phyloP scores from a whole-genome alignment of 2,797 vertebrate genomes.

The Sebastolobus alascanus region DNA sequence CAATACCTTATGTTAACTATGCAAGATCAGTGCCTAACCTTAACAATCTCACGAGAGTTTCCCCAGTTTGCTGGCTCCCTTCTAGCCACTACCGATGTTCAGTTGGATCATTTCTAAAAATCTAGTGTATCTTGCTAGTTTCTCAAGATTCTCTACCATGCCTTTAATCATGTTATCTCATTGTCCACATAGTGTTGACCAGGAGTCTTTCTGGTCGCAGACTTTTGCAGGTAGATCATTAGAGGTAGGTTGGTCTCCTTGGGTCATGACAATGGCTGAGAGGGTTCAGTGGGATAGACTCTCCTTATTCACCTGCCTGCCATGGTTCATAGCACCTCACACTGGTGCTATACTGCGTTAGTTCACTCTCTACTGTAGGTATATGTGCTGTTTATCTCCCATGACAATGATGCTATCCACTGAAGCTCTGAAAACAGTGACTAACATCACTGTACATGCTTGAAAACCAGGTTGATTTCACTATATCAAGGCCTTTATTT shows the following conservation, averaged over 20 bases:
- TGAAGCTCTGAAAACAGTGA: conserved; percentile 3
- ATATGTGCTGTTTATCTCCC: conserved; percentile 12
- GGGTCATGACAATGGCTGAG: too few species aligned
- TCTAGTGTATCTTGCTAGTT: too few species aligned
- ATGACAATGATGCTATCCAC: not conserved
- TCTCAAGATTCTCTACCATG: too few species aligned
- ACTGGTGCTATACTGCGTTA: conserved; percentile 2
- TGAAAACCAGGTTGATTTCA: not conserved
- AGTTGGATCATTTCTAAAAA: too few species aligned
- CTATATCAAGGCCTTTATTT: conserved; percentile 26
- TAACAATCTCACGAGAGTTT: too few species aligned
- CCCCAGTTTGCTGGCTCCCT: too few species aligned
- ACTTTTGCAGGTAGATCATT: conserved; percentile 12
- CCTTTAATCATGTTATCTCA: not conserved
- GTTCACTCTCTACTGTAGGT: not conserved
- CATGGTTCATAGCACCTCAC: conserved; percentile 64
- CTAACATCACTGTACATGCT: not conserved
- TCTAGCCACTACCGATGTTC: too few species aligned
- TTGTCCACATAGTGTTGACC: not conserved
- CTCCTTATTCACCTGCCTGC: conserved; percentile 61
- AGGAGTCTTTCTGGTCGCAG: not conserved
- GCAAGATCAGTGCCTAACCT: too few species aligned
- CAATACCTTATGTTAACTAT: too few species aligned
- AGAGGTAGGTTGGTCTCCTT: conserved; percentile 20
- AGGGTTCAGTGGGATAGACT: conserved; percentile 1